phyloP scores from a whole-genome alignment of 2,888 invertebrate species.

The Malthinus seriepunctatus region DNA sequence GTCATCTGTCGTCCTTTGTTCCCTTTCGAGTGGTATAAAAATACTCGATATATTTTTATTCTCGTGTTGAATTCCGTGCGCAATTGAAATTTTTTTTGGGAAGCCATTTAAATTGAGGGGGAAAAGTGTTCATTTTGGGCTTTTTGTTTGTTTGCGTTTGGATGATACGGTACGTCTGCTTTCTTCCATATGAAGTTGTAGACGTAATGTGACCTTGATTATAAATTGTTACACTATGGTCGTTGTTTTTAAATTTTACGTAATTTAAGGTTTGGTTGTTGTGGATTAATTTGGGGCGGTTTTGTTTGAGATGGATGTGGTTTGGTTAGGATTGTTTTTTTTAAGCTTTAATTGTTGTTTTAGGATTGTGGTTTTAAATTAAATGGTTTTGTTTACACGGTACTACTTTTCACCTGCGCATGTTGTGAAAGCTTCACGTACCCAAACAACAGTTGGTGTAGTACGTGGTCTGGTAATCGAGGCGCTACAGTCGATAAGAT shows the following conservation, averaged over 20 bases:
- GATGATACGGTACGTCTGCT: too few species aligned
- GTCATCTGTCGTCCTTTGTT: conserved; percentile 19
- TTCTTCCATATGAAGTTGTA: conserved; percentile 16
- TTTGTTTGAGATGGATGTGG: background rate
- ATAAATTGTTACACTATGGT: conserved; percentile 40
- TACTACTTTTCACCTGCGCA: conserved; percentile 48
- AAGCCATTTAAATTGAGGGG: too few species aligned
- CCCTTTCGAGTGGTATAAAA: too few species aligned
- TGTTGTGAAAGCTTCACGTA: conserved; percentile 46
- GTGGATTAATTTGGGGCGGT: background rate
- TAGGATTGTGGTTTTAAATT: background rate
- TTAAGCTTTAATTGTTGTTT: too few species aligned
- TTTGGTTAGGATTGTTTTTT: too few species aligned
- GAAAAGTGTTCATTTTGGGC: too few species aligned
- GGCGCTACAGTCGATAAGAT: conserved; percentile 27
- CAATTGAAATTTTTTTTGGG: too few species aligned
- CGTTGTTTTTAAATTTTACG: conserved; percentile 14
- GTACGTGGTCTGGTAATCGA: conserved; percentile 35
- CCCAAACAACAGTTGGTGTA: conserved; percentile 51
- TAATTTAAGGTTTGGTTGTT: conserved; percentile 1
- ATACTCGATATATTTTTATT: too few species aligned
- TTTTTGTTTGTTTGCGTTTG: too few species aligned
- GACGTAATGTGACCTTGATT: conserved; percentile 48
- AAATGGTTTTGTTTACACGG: conserved; percentile 45
- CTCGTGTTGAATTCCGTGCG: too few species aligned